Conservation (phyloP, 2,113 vertebrate species). For the Brienomyrus longianalis region DNA sequence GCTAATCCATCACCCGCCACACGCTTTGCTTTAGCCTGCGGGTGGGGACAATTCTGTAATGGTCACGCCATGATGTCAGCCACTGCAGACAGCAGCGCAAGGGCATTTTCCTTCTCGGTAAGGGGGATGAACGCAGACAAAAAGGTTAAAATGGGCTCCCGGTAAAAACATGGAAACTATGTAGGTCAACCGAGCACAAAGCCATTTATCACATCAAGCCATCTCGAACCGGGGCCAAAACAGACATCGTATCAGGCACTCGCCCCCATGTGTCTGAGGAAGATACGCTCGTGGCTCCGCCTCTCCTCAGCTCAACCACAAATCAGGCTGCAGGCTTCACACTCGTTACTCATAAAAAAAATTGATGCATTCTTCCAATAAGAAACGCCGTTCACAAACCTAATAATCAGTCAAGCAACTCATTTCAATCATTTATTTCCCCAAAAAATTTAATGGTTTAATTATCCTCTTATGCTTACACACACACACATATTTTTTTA, state of each 20-base stretch:
- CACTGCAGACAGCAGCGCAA: neutral
- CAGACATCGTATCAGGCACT: slow-evolving; percentile 21
- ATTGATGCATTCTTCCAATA: neutral
- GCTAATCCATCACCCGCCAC: neutral
- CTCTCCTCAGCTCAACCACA: neutral
- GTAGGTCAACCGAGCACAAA: slow-evolving; percentile 22
- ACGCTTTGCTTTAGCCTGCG: neutral
- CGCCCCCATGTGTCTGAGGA: neutral
- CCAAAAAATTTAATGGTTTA: neutral
- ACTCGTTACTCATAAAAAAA: neutral
- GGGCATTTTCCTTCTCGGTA: neutral
- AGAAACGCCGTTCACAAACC: neutral
- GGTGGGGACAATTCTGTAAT: neutral
- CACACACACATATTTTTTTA: neutral
- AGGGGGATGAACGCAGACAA: neutral
- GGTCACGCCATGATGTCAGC: neutral
- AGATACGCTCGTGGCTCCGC: slow-evolving; percentile 25
- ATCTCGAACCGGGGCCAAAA: slow-evolving; percentile 25
- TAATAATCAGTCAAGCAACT: neutral
- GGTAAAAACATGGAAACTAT: slow-evolving; percentile 19
- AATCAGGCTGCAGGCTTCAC: neutral
- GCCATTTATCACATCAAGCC: slow-evolving; percentile 4
- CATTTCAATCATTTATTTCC: neutral
- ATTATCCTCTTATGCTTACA: neutral
- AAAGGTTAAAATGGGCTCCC: neutral